These are phyloP conservation scores for Orthosia gracilis DNA, from an alignment of 2,888 invertebrate genomes.

Conservation along the genomic window DNA sequence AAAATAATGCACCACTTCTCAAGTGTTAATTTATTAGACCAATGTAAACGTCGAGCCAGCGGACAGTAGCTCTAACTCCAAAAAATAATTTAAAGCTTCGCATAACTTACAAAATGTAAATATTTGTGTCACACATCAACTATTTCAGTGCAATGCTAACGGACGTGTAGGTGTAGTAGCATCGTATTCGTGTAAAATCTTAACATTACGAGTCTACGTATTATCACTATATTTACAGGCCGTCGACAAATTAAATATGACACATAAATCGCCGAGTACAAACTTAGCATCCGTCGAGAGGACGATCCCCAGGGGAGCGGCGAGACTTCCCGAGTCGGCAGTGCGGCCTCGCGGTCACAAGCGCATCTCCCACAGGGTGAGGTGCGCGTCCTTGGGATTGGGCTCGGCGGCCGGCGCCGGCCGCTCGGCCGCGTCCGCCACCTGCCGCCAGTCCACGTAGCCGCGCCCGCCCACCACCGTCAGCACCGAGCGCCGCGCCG, in stretches of 20 bases:
- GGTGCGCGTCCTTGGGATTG: constrained; percentile 96
- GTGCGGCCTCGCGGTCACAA: constrained; percentile 78
- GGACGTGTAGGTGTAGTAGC: constrained; percentile 52
- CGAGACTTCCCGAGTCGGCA: constrained; percentile 20
- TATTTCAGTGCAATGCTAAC: constrained; percentile 52
- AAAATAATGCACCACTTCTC: constrained; percentile 86
- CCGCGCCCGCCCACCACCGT: constrained; percentile 97
- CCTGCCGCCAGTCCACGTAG: constrained; percentile 96
- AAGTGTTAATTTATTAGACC: constrained; percentile 73
- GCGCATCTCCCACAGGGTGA: constrained; percentile 96
- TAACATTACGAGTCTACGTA: constrained; percentile 64
- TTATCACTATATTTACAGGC: constrained; percentile 74
- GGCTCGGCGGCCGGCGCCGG: constrained; percentile 92
- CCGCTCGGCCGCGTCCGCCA: constrained; percentile 92
- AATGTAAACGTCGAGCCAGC: constrained; percentile 79
- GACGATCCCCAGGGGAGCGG: constrained; percentile 33
- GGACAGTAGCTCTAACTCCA: constrained; percentile 73
- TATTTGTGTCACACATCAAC: constrained; percentile 71
- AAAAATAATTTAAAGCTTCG: constrained; percentile 91
- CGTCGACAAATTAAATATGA: constrained; percentile 78
- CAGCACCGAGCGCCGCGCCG: constrained; percentile 94
- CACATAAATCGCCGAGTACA: constrained; percentile 74
- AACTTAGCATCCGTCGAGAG: constrained; percentile 62
- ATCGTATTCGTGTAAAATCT: constrained; percentile 51
- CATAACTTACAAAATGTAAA: constrained; percentile 81